phyloP scores from a whole-genome alignment of 2,113 vertebrate species.

The Hemibagrus wyckioides region DNA sequence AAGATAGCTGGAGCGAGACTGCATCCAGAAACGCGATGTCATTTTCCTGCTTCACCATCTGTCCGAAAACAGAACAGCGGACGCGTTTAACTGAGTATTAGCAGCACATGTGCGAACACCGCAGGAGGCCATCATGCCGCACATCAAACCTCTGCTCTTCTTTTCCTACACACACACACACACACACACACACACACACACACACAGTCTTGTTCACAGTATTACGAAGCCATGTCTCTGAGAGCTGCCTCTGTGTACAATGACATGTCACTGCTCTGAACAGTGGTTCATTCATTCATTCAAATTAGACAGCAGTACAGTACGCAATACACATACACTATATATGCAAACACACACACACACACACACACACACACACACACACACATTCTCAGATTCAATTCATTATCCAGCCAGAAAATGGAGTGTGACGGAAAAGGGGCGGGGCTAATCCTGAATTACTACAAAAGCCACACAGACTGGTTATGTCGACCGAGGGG shows the following conservation, averaged over 20 bases:
- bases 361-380: neutral
- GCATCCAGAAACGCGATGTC: conserved; percentile 24
- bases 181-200: neutral
- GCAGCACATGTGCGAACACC: conserved; percentile 42
- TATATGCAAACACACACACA: too few relatives aligned
- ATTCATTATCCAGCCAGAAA: neutral
- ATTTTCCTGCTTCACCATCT: conserved; percentile 54
- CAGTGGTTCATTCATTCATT: neutral
- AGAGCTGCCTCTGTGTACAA: neutral
- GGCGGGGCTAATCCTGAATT: neutral
- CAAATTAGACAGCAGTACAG: too few relatives aligned
- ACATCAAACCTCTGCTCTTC: conserved; percentile 36
- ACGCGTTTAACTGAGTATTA: conserved; percentile 62
- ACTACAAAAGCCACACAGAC: neutral
- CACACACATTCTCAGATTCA: neutral
- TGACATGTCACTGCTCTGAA: neutral
- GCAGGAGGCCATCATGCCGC: conserved; percentile 40
- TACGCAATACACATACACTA: neutral
- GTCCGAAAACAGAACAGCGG: conserved; percentile 60
- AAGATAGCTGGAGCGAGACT: conserved; percentile 5
- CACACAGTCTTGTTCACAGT: neutral
- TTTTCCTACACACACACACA: conserved; percentile 23
- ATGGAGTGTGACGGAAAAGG: neutral
- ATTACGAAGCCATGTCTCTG: neutral
- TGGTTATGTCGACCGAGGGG: neutral